phyloP scores from a whole-genome alignment of 2,113 vertebrate species.

The Aptenodytes forsteri region DNA sequence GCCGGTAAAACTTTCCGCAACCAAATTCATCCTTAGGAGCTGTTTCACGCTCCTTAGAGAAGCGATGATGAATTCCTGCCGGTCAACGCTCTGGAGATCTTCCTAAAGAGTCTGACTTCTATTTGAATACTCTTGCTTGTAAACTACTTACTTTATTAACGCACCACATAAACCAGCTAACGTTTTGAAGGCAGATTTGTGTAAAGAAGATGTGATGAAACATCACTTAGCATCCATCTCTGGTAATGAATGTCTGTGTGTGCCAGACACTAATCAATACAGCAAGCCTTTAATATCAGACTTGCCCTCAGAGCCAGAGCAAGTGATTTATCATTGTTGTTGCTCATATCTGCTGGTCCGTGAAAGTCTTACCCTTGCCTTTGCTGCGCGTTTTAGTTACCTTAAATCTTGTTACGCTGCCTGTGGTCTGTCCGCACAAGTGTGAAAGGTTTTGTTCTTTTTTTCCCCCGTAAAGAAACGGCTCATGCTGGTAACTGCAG shows the following conservation, averaged over 20 bases:
- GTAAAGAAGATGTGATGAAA: not conserved
- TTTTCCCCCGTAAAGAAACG: not conserved
- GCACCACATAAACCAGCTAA: not conserved
- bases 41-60: not conserved
- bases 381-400: not conserved
- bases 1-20: accelerated
- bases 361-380: not conserved
- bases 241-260: conserved; percentile 25
- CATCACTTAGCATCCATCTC: conserved; percentile 3
- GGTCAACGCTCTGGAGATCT: not conserved
- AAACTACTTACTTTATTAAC: not conserved
- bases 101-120: not conserved
- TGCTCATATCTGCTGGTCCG: not conserved
- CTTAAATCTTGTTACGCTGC: not conserved
- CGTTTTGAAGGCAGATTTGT: not conserved
- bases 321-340: conserved; percentile 40
- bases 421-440: accelerated
- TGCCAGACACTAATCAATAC: conserved; percentile 61
- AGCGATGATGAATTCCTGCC: not conserved
- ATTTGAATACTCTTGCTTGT: not conserved
- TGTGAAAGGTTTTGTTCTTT: not conserved
- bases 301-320: conserved; percentile 19
- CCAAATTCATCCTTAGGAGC: not conserved
- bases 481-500: accelerated
- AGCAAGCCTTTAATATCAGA: conserved; percentile 32